Evolutionary conservation across 2,888 invertebrate genomes (phyloP), one percentile per base, ranked within the genome.

Genomic region (Mythimna impura): DNA sequence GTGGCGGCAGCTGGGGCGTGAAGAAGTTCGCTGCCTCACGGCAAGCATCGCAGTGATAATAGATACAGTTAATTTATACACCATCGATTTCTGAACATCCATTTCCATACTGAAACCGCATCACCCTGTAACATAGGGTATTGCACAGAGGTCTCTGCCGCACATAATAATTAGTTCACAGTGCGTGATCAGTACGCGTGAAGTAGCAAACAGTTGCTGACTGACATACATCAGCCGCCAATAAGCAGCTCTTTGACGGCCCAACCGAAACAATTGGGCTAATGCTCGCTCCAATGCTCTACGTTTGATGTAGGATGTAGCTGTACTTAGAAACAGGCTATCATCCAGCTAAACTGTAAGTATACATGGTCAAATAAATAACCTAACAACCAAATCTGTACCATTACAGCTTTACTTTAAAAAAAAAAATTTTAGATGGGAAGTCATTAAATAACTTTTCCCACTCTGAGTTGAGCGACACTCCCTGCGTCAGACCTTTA

Each of bases 211-310:
- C 76, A 80, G 73, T 66, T 43, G 30, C 50, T 62, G 52, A 57
- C 50, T 62, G 52, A 57, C 74, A 57, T 34, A 60, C 55, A 40
- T 54, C 75, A 66, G n/a, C 47, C 36, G 36, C 64, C 75, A 74
- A 66, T 80, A 52, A 62, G 20, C 74, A 36, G 74, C 66, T 66
- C 80, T 77, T 73, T 80, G 80, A 66, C 80, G 62, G 43, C 0
- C 47, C 66, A 57, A 63, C 80, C 75, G 75, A 66, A 63, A 54
- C 66, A 58, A 80, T 80, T 80, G 43, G 12, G 20, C 62, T 34
- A 72, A 40, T 50, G 61, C 22, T 40, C 52, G 62, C 52, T 57
- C 54, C 62, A 80, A 22, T 63, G 62, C 25, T 36, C 30, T 3
- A 6, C 43, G 62, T 80, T 61, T 80, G 50, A 79, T 47, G 43